These are phyloP conservation scores for Tricholaema leucomelas DNA, from an alignment of 2,113 vertebrate genomes.

Conservation along the genomic window DNA sequence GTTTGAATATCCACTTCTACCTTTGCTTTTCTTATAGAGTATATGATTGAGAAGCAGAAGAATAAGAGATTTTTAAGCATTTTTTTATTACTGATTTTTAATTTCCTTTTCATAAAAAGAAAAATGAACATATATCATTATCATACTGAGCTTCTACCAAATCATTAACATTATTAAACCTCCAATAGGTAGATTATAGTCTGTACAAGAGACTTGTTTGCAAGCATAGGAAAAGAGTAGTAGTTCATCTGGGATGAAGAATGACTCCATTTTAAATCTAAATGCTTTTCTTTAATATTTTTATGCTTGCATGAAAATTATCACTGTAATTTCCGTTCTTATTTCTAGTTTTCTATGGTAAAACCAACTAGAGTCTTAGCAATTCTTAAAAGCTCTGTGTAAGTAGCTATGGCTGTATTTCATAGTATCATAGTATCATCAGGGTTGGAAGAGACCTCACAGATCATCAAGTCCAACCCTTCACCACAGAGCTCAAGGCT, in stretches of 20 bases:
- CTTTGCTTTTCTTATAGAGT: neutral
- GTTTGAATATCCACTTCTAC: neutral
- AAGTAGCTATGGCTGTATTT: neutral
- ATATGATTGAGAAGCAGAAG: neutral
- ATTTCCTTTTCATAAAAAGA: neutral
- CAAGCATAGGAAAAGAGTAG: neutral
- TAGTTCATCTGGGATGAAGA: neutral
- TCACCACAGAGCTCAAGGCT: no score
- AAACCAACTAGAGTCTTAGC: neutral
- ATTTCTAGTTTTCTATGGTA: neutral
- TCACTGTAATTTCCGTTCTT: neutral
- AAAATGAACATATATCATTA: neutral
- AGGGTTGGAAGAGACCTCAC: no score
- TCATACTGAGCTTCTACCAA: neutral
- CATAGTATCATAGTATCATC: no score
- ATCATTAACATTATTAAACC: neutral
- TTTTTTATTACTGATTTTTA: neutral
- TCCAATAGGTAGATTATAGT: neutral
- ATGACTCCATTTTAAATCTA: neutral
- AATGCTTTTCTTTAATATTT: neutral
- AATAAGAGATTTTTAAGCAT: neutral
- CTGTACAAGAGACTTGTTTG: neutral
- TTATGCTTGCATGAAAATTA: neutral
- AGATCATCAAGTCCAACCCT: no score
- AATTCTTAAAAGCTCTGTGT: neutral